Percentiles rank a stretch among this genome's conserved stretches.
Evolutionary conservation across 1,140 invertebrate genomes (phyloP).

Genomic region (Meloidogyne floridensis): DNA sequence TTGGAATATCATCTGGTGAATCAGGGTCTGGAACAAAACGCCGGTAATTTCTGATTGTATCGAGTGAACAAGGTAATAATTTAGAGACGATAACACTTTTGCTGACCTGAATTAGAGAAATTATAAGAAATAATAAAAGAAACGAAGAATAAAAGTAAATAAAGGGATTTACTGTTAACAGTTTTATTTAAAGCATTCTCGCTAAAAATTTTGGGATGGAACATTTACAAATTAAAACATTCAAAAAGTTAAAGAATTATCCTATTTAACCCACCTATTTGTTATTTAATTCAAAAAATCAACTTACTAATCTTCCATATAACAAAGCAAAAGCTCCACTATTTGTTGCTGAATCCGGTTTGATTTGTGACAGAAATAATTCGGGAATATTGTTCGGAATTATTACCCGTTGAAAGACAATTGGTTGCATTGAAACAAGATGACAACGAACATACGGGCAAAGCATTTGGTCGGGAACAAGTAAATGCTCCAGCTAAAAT

Average conservation of each 20-base stretch:
- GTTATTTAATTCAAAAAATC: background rate
- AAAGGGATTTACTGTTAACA: too few species aligned
- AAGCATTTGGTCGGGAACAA: constrained; percentile 14
- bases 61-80: constrained; percentile 5
- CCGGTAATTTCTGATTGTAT: constrained; percentile 20
- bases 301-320: constrained; percentile 13
- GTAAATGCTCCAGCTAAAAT: background rate
- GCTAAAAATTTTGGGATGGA: too few species aligned
- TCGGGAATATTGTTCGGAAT: constrained; percentile 30
- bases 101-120: constrained; percentile 13
- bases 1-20: constrained; percentile 15
- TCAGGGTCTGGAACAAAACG: constrained; percentile 10
- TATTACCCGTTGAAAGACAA: constrained; percentile 22
- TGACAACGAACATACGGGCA: constrained; percentile 30
- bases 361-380: constrained; percentile 20
- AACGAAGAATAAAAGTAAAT: too few species aligned
- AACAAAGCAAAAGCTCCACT: constrained; percentile 12
- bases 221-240: too few species aligned
- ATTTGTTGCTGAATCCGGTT: constrained; percentile 11
- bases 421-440: constrained; percentile 4
- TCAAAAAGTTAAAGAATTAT: background rate
- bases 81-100: constrained; percentile 26
- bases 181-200: too few species aligned
- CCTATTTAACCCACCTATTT: background rate
- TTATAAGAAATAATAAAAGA: background rate